A percentile compares a stretch with the other conserved stretches of the same genome.
These are phyloP conservation scores for Chymomyza caudatula DNA, from an alignment of 2,888 invertebrate species.

Conservation along the genomic window DNA sequence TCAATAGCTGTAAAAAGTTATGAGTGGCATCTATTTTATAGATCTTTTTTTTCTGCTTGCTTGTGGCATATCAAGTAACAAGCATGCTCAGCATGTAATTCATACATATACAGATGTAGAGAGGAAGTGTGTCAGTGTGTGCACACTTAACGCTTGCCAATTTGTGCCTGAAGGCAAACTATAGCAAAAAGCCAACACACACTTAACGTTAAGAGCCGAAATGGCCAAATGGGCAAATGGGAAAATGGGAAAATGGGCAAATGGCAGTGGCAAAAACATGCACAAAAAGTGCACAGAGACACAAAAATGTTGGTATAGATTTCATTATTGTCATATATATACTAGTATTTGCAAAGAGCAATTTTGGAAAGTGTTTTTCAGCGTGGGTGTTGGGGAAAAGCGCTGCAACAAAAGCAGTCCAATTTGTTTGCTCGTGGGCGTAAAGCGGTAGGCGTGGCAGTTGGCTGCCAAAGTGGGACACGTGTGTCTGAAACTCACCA, in stretches of 20 bases:
- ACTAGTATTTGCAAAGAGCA: neutral
- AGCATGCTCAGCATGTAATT: neutral
- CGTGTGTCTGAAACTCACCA: constrained; percentile 66
- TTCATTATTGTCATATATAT: neutral
- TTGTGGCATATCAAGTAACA: neutral
- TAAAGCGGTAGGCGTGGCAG: neutral
- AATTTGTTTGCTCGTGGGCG: neutral
- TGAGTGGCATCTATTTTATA: neutral
- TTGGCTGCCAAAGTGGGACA: constrained; percentile 55
- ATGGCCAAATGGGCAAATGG: neutral
- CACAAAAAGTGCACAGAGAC: neutral
- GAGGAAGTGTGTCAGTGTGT: neutral
- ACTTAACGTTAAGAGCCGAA: neutral
- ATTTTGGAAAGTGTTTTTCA: neutral
- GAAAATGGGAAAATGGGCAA: too few relatives aligned
- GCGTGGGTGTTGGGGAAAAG: neutral
- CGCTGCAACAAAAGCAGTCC: constrained; percentile 19
- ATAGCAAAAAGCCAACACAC: neutral
- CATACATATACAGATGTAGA: neutral
- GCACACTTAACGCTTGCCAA: constrained; percentile 2
- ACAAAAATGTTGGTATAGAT: neutral
- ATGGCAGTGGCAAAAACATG: neutral
- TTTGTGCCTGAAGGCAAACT: constrained; percentile 2
- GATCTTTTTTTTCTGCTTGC: too few relatives aligned
- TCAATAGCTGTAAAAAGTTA: neutral